Base-by-base conservation (phyloP, 1,140 invertebrate genomes). In the Pygmarrhopalites habei region DNA sequence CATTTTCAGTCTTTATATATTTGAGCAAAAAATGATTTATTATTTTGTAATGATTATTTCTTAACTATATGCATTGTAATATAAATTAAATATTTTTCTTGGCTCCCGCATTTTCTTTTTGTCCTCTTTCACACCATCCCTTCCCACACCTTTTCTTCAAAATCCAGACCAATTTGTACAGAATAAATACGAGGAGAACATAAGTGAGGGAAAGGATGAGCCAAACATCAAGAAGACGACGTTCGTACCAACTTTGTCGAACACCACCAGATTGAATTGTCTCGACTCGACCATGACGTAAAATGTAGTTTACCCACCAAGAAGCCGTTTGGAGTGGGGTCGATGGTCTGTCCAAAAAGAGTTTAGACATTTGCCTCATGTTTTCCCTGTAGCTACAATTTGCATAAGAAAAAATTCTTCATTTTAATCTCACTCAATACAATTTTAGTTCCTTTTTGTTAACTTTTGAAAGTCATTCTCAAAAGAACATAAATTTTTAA, bases 281-380 rank as follows among this genome's bases (percentile, higher is more conserved):
- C 15, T 3, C 5, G 5, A 53, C 52, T 35, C 49, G 21, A 39
- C 52, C 71, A 1, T 65, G 65, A 41, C 60, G 60, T 28, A 69
- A 49, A 14, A 69, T 41, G 35, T 68, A 69, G 25, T 69, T 64
- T 23, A 44, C 47, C 65, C 65, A 66, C 49, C 61, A 66, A 7
- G 59, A 7, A 15, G 65, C 65, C n/a, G 32, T 43, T 10, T 62
- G 56, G 17, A 46, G 14, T 4, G 65, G 56, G 1, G 32, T 19
- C 7, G 26, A 19, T 19, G 65, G 65, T 4, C 57, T 46, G 25
- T 66, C 65, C 32, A 46, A 26, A 32, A 62, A 66, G n/a, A 62
- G 14, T 25, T 19, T 56, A 0, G 65, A 66, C 28, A 58, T 39
- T 29, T 43, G 7, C 30, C 60, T n/a, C 55, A 64, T 63, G 21